Evolutionary conservation across 2,113 vertebrate genomes (phyloP).

Genomic region (Oophaga pumilio): DNA sequence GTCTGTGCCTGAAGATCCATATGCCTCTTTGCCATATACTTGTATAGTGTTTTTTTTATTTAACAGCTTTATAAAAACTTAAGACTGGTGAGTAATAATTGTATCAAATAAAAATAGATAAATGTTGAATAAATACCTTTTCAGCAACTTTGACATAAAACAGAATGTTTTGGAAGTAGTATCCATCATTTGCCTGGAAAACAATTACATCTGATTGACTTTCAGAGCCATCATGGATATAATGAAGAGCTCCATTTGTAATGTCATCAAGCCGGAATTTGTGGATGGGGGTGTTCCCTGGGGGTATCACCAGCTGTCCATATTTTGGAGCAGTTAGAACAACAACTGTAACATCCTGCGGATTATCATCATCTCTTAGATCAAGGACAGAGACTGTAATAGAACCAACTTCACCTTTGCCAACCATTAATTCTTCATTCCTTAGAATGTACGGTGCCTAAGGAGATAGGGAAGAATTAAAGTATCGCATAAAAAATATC

Average conservation of each 20-base stretch:
- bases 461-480: conserved; percentile 38
- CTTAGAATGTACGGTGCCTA: conserved; percentile 83
- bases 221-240: conserved; percentile 80
- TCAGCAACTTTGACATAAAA: conserved; percentile 74
- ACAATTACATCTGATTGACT: conserved; percentile 72
- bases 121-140: conserved; percentile 71
- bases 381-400: conserved; percentile 79
- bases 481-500: background rate
- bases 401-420: conserved; percentile 67
- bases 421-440: conserved; percentile 75
- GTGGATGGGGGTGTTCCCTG: conserved; percentile 57
- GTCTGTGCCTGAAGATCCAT: too few relatives aligned
- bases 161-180: conserved; percentile 86
- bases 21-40: too few relatives aligned
- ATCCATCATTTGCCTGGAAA: conserved; percentile 86
- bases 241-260: conserved; percentile 74
- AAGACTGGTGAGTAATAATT: too few relatives aligned
- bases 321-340: conserved; percentile 81
- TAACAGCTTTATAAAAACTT: too few relatives aligned
- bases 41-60: too few relatives aligned
- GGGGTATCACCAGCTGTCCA: conserved; percentile 73
- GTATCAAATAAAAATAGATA: background rate
- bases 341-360: conserved; percentile 79
- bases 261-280: conserved; percentile 80
- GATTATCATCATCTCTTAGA: conserved; percentile 86